Evolutionary conservation across 2,113 vertebrate genomes (phyloP), one percentile per base, ranked within the genome.

Genomic region (Gymnogyps californianus): DNA sequence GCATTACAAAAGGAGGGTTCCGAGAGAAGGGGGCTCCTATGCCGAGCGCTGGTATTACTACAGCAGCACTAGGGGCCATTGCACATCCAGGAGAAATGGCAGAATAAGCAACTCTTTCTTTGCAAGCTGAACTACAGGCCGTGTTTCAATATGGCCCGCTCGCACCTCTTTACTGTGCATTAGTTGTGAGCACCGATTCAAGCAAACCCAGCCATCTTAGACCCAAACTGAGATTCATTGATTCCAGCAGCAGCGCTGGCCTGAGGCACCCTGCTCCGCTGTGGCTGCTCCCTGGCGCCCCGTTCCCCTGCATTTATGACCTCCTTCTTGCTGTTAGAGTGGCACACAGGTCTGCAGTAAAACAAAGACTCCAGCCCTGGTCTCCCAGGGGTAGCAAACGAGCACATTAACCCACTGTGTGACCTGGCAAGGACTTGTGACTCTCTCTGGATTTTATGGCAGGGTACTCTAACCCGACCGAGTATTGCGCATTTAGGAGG

Each of bases 31-130:
- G 31, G 15, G 13, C 44, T 85, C 71, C 47, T 31, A 0, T 26
- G 32, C 76, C 0, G 0, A 59, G 69, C 2, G 0, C 25, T 38
- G 71, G 28, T 42, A 4, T 57, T 42, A 19, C 20, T 28, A 28
- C 64, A 17, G 14, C 42, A 62, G 90, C 75, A 13, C 21, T 3
- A 3, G 1, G 42, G 44, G 26, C 29, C 42, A 5, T 6, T 26
- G 40, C 70, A 18, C 18, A 7, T 9, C 57, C 67, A 76, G 44
- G 57, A 52, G 52, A 52, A 83, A 75, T 3, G 11, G 9, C 4
- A 17, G 34, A 59, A 72, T 13, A 89, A n/a, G 11, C 16, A 3
- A 1, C 31, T 40, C 55, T 42, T 18, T 49, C 44, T 52, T 54
- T n/a, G 54, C 32, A 36, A 36, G 58, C 38, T 81, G 46, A 71